Base-by-base conservation (phyloP, 2,888 invertebrate genomes). In the Hyposoter didymator region DNA sequence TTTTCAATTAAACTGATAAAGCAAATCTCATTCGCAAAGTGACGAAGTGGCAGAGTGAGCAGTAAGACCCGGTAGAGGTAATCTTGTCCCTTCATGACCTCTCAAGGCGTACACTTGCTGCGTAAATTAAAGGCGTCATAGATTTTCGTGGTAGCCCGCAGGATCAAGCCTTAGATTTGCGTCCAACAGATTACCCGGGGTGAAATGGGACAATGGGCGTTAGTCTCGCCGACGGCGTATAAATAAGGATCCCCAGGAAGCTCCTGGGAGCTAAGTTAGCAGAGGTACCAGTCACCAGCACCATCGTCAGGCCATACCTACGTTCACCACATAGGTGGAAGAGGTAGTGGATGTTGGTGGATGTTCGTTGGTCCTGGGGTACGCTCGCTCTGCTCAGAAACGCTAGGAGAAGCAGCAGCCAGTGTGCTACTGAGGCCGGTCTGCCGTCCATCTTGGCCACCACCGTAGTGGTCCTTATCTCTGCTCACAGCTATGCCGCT, bases 131-230 rank as follows among this genome's bases (percentile, higher is more conserved):
- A 93, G 93, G 91, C 91, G 91, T 93, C 93, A 94, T 93, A 94
- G 93, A 94, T 94, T 93, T 93, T 91, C 92, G 91, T 89, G 92
- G 93, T 92, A 93, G 92, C 94, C 93, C 93, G 93, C 93, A 94
- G 94, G 94, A 94, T 94, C 93, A 94, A 92, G 91, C 92, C 93
- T 94, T 93, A 93, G 94, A 94, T 94, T 94, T 94, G 94, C 93
- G 94, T 94, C 93, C 93, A 91, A 92, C 93, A 93, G 94, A 94
- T 94, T 94, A 93, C 92, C 91, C 90, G 90, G 91, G 91, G 92
- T 92, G 92, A 93, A 93, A 93, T 93, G 93, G 94, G 92, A 93
- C 93, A 94, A 94, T 93, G 93, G 93, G 93, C 93, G 93, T 93
- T 93, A 93, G 93, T 92, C 92, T 93, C 91, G 91, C 89, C 91